Evolutionary conservation across 37 sponge, comb jelly and placozoan species (phyloP), one percentile per base, ranked within the genome.

Genomic region (Diacarnus erythraeanus): DNA sequence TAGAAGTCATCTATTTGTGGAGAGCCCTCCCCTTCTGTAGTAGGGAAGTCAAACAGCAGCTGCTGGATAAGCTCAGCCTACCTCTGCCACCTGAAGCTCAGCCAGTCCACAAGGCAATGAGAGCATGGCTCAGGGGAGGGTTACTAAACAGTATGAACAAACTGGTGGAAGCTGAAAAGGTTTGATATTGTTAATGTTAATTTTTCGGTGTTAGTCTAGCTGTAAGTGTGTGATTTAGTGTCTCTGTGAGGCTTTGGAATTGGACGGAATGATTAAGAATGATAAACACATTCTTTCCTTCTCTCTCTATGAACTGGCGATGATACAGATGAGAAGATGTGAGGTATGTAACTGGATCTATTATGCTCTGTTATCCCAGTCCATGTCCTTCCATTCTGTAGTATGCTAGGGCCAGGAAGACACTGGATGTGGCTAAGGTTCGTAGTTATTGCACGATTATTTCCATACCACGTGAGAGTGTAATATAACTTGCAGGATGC

Each of bases 1-100:
- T 93, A 20, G 93, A 93, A 83, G 83, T 93, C n/a, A 58, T 93
- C 79, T 93, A 93, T 67, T 76, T 93, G 29, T 93, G 93, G 93
- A 78, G 93, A 30, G 93, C 91, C 23, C 80, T 93, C 0, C 83
- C 90, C 2, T 83, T 84, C 83, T 86, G 87, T 67, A 26, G 74
- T 26, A 63, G 54, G 51, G 76, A 38, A 18, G 72, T 56, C 41
- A 87, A 84, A 38, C 64, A 75, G 42, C 51, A 69, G 58, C 47
- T 92, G 40, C 80, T 92, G 70, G 85, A 83, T 34, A 84, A 59
- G 54, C 33, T 92, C 54, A 57, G 84, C 3, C 27, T 51, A 12
- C 78, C 88, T 22, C 63, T 77, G 22, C 77, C 89, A 22, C 58
- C 77, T 51, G 77, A 56, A 27, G 84, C 63, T 12, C 64, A 76